Percentiles rank a stretch among this genome's conserved stretches.
phyloP scores from a whole-genome alignment of 53 echinoderm and acorn worm species.

The Antedon mediterranea region DNA sequence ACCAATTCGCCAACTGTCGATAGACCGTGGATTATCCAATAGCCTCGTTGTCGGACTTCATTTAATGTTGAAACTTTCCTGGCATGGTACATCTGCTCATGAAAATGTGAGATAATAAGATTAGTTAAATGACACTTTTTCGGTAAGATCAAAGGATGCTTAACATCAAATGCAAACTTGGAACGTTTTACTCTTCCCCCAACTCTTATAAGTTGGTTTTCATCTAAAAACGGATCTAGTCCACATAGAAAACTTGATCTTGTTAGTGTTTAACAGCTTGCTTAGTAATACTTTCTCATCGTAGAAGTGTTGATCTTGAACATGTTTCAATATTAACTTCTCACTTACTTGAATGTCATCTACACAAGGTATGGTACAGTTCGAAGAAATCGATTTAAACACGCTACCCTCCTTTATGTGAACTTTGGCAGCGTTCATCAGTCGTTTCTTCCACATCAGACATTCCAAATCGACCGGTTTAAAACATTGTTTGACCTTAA shows the following conservation, averaged over 20 bases:
- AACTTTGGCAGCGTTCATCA: too few species aligned
- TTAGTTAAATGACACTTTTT: conserved; percentile 7
- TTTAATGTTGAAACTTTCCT: conserved; percentile 27
- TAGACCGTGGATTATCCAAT: conserved; percentile 16
- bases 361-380: not conserved
- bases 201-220: conserved; percentile 19
- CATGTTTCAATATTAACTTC: not conserved
- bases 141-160: conserved; percentile 10
- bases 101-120: conserved; percentile 18
- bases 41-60: conserved; percentile 17
- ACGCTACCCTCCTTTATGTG: too few species aligned
- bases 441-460: not conserved
- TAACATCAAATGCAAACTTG: not conserved
- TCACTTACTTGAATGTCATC: not conserved
- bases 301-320: conserved; percentile 2
- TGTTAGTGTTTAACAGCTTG: not conserved
- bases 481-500: conserved; percentile 1
- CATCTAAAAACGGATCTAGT: conserved; percentile 25
- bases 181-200: not conserved
- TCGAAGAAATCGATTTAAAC: not conserved
- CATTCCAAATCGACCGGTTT: conserved; percentile 29
- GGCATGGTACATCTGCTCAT: conserved; percentile 28
- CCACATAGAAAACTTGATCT: conserved; percentile 4
- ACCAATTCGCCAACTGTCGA: conserved; percentile 1
- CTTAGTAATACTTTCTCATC: not conserved